phyloP scores from a whole-genome alignment of 2,888 invertebrate species.

The Xestia sexstrigata region DNA sequence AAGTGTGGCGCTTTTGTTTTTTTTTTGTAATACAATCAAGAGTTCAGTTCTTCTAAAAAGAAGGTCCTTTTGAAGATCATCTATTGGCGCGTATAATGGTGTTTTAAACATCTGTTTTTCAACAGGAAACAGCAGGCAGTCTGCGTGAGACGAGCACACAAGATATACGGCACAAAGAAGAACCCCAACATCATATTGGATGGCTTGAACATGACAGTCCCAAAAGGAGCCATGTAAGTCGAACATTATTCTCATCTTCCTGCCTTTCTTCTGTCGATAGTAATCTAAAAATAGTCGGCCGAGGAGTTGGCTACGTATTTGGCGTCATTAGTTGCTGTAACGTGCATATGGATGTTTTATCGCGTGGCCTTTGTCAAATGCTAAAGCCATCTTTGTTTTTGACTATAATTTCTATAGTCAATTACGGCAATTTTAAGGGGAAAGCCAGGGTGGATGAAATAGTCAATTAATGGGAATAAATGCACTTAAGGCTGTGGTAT shows the following conservation, averaged over 20 bases:
- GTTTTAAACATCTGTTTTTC: not conserved
- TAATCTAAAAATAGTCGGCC: not conserved
- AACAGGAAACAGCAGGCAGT: slow-evolving; percentile 94
- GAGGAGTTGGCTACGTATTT: not conserved
- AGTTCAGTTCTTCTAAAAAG: too few relatives aligned
- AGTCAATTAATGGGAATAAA: too few relatives aligned
- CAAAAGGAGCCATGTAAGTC: slow-evolving; percentile 96
- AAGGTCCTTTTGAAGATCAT: too few relatives aligned
- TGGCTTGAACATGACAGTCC: slow-evolving; percentile 97
- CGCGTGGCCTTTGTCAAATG: not conserved
- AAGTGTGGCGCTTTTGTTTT: too few relatives aligned
- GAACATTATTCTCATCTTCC: not conserved
- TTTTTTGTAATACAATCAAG: too few relatives aligned
- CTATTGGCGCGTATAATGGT: too few relatives aligned
- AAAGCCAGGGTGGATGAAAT: too few relatives aligned
- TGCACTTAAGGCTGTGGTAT: too few relatives aligned
- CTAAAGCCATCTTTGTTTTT: not conserved
- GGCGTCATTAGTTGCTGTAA: not conserved
- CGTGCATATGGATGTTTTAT: not conserved
- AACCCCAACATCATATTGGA: slow-evolving; percentile 96
- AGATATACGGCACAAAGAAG: slow-evolving; percentile 95
- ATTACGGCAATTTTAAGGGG: too few relatives aligned
- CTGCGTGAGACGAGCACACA: slow-evolving; percentile 95
- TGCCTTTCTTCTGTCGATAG: not conserved
- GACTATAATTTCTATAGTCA: not conserved